These are phyloP conservation scores for Urocynchramus pylzowi DNA, from an alignment of 2,113 vertebrate species.

Conservation along the genomic window DNA sequence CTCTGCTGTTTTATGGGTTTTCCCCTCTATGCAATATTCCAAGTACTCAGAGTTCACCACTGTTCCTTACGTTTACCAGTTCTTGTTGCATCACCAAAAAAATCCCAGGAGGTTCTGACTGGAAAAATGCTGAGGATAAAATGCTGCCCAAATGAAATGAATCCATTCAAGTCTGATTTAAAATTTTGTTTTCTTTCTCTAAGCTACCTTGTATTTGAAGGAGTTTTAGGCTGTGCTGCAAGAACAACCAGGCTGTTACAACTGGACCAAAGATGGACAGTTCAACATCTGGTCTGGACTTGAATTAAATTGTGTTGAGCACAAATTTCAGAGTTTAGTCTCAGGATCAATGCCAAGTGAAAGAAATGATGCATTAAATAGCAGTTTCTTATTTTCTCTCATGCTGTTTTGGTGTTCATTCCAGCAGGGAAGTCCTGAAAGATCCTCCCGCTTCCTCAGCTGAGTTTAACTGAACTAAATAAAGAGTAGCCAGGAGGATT, in stretches of 20 bases:
- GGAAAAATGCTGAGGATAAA: background rate
- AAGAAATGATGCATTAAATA: background rate
- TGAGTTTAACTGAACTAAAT: background rate
- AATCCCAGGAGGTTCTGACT: background rate
- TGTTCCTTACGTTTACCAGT: background rate
- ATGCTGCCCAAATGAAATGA: background rate
- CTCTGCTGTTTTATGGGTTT: background rate
- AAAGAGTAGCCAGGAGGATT: background rate
- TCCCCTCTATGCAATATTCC: background rate
- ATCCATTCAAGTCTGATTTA: background rate
- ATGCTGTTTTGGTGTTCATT: background rate
- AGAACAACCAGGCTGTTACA: background rate
- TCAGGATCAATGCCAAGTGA: background rate
- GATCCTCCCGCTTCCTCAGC: background rate
- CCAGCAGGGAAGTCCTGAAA: background rate
- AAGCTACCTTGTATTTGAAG: background rate
- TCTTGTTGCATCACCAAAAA: background rate
- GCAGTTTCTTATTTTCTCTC: background rate
- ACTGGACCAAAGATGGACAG: background rate
- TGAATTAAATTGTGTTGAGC: background rate
- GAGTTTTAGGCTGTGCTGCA: background rate
- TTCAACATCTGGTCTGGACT: background rate
- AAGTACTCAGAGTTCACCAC: background rate
- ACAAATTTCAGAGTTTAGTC: background rate
- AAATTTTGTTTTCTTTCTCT: background rate